Evolutionary conservation across 2,113 vertebrate genomes (phyloP), one percentile per base, ranked within the genome.

Genomic region (Etia nguti): DNA sequence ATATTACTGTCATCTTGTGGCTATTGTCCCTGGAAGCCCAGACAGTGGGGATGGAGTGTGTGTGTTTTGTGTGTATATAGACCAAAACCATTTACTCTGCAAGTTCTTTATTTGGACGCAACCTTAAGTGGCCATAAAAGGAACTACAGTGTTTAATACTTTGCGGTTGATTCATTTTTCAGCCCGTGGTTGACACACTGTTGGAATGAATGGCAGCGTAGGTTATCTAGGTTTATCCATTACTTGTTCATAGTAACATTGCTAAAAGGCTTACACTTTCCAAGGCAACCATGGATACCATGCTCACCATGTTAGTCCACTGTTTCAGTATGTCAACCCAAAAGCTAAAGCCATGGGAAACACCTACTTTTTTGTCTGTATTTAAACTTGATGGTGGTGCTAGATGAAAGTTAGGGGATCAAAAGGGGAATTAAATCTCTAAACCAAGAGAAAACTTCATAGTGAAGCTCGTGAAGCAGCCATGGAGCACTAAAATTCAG

Each of bases 41-140:
- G 20, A 65, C 6, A 65, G 34, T 43, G 65, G 12, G 22, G 0
- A 24, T 70, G 38, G 7, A 41, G 65, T 0, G 65, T 10, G n/a
- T 15, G 65, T 26, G n/a, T 70, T 26, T 46, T 68, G 60, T 22
- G 65, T 70, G 38, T 8, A 26, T 26, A 26, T 16, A 46, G 68
- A 73, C 13, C 22, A 73, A 73, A 46, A 26, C 1, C 0, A 18
- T 70, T 46, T 26, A 43, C 46, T 65, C 34, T 1, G 20, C 10
- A 38, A 68, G 38, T 68, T 22, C 60, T 38, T 22, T 68, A 22
- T 68, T 68, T 29, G 41, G 15, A 77, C 0, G 1, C 26, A 77
- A 13, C 1, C 43, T 50, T 6, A 77, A 50, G 70, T 50, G 70
- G 43, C 10, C 16, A 50, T 20, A 48, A 1, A 20, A 75, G 24